These are phyloP conservation scores for Callocephalon fimbriatum DNA, from an alignment of 2,113 vertebrate species.

Conservation along the genomic window DNA sequence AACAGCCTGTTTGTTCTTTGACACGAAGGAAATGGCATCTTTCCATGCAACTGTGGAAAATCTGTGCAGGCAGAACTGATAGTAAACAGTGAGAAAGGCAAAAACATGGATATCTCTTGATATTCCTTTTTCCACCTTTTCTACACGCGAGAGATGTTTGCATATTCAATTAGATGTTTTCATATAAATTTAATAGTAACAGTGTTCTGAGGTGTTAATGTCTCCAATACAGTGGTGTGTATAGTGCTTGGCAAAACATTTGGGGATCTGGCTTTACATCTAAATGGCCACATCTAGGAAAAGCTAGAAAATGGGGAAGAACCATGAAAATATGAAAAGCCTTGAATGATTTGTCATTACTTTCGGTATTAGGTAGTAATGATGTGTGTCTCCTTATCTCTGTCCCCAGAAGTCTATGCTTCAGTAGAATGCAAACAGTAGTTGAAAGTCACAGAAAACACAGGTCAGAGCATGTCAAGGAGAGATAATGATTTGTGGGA, in stretches of 20 bases:
- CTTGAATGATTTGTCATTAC: not conserved
- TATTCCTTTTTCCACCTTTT: not conserved
- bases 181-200: not conserved
- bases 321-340: not conserved
- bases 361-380: not conserved
- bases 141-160: not conserved
- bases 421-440: not conserved
- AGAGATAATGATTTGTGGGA: not conserved
- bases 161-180: not conserved
- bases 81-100: not conserved
- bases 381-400: not conserved
- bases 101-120: not conserved
- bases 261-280: not conserved
- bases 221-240: not conserved
- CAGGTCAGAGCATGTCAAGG: not conserved
- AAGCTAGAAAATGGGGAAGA: not conserved
- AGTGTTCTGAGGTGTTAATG: not conserved
- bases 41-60: not conserved
- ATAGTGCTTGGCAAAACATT: not conserved
- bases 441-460: not conserved
- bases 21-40: not conserved
- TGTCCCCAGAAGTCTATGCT: not conserved
- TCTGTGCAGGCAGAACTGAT: not conserved
- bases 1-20: not conserved
- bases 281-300: not conserved